Percentiles rank a stretch among this genome's conserved stretches.
These are phyloP conservation scores for Trichomalopsis sarcophagae DNA, from an alignment of 1,140 invertebrate genomes.

Conservation along the genomic window DNA sequence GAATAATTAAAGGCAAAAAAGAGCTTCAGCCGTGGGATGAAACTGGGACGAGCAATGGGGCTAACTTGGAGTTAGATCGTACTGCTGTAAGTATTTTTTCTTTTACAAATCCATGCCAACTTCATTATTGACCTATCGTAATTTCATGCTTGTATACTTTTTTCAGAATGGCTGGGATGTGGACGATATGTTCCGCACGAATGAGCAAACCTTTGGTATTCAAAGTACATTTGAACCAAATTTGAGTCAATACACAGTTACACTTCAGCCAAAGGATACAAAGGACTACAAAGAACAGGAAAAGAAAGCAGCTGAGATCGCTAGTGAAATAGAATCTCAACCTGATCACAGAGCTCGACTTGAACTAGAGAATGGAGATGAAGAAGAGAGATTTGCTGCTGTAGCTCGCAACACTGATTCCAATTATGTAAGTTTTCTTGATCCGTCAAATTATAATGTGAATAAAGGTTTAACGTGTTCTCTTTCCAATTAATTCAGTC, in stretches of 20 bases:
- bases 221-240: conserved; percentile 91
- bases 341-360: conserved; percentile 86
- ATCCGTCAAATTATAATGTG: neutral
- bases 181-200: conserved; percentile 95
- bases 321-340: conserved; percentile 91
- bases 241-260: conserved; percentile 90
- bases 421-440: conserved; percentile 23
- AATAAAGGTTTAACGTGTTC: neutral
- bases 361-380: conserved; percentile 93
- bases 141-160: conserved; percentile 40
- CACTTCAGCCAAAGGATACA: conserved; percentile 87
- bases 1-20: conserved; percentile 84
- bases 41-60: conserved; percentile 78
- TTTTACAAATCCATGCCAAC: neutral
- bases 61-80: conserved; percentile 81
- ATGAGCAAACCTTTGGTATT: conserved; percentile 92
- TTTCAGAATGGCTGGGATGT: conserved; percentile 93
- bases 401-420: conserved; percentile 74
- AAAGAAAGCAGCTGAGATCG: conserved; percentile 88
- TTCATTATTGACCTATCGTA: neutral
- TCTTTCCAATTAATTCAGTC: conserved; percentile 54
- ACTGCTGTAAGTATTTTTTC: conserved; percentile 69
- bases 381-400: conserved; percentile 89
- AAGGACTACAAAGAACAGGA: conserved; percentile 85
- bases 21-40: conserved; percentile 93